A percentile compares a stretch with the other conserved stretches of the same genome.
These are phyloP conservation scores for Laspeyria flexula DNA, from an alignment of 2,888 invertebrate genomes.

Conservation along the genomic window DNA sequence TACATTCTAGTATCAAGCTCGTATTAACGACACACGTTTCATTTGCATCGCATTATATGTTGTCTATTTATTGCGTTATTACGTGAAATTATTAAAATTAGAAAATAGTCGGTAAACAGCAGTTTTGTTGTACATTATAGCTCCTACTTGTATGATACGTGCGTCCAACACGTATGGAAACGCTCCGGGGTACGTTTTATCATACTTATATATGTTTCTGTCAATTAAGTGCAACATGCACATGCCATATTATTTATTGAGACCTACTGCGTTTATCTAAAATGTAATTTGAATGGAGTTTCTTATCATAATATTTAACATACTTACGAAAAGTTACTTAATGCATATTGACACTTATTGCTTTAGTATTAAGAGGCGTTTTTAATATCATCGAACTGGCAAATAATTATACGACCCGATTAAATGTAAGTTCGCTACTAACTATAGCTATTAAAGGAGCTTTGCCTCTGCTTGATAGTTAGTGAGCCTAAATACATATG, in stretches of 20 bases:
- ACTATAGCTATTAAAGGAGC: too few species aligned
- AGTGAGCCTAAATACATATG: too few species aligned
- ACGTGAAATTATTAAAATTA: conserved; percentile 73
- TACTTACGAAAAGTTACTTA: conserved; percentile 22
- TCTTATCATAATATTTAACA: conserved; percentile 18
- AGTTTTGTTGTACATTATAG: conserved; percentile 61
- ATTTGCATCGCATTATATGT: conserved; percentile 75
- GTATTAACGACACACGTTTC: conserved; percentile 64
- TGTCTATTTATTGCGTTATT: conserved; percentile 69
- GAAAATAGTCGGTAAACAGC: conserved; percentile 67
- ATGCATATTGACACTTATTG: conserved; percentile 33
- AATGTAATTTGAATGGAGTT: conserved; percentile 16
- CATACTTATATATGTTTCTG: conserved; percentile 54
- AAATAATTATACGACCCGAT: too few species aligned
- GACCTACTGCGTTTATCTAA: conserved; percentile 25
- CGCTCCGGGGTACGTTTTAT: conserved; percentile 55
- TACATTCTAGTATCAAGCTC: conserved; percentile 51
- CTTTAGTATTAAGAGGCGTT: conserved; percentile 26
- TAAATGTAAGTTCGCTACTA: too few species aligned
- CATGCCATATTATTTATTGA: conserved; percentile 39
- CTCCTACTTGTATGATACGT: conserved; percentile 45
- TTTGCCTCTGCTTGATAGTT: too few species aligned
- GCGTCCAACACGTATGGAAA: conserved; percentile 49
- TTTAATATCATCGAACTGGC: too few species aligned
- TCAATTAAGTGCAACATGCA: conserved; percentile 54